Evolutionary conservation across 2,888 invertebrate genomes (phyloP), one percentile per base, ranked within the genome.

Genomic region (Leptopilina drosophilae): DNA sequence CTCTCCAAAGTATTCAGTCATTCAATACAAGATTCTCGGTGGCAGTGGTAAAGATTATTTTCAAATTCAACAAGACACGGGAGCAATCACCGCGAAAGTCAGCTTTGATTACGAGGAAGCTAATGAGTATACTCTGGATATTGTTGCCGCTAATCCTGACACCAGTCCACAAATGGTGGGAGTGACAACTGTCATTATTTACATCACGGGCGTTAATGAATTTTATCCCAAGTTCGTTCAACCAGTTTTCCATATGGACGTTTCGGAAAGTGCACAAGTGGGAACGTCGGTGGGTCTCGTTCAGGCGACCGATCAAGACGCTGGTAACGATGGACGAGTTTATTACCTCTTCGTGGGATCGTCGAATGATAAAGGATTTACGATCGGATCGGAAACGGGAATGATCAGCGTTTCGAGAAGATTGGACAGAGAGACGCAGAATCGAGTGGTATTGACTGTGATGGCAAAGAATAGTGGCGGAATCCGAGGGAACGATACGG

Each of bases 391-490:
- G 0, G 95, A 96, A 88, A 96, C 96, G 0, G 98, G 98, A 0
- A 94, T 95, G 0, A 96, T 98, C 81, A 94, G 95, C 82, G 97
- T 98, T 0, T 95, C 97, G 0, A 94, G 96, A 81, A 95, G 95
- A 89, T 93, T 96, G 82, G 97, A 98, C 86, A 93, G 97, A 78
- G 97, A 98, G 92, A 97, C 97, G 0, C 97, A 97, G 91, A 97
- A 96, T 88, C 94, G 98, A 81, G 97, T 97, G 2, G 96, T 98
- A 0, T 92, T 98, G 11, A 97, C 97, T 0, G 98, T 98, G 0
- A 94, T 98, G 93, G 98, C 98, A 0, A 99, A 99, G 92, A 99
- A 99, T 90, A 95, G 95, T 76, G 98, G 98, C 14, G 97, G 98
- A 20, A 98, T 99, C 85, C 94, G 96, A 62, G 98, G 98, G 4